phyloP scores from a whole-genome alignment of 2,113 vertebrate genomes.

The Dermatemys mawii region DNA sequence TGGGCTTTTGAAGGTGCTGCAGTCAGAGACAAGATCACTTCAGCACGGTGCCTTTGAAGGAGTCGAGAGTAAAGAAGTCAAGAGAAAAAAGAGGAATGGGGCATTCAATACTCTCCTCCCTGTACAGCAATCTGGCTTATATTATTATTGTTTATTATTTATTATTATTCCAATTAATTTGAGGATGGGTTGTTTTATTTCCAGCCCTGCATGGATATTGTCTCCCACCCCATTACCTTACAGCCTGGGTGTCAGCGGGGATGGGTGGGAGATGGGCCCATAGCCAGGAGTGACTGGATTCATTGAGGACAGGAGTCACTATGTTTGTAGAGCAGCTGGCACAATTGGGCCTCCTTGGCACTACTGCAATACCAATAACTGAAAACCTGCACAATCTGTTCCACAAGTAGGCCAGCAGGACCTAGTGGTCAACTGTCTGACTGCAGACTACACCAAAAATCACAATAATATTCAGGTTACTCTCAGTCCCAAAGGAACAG shows the following conservation, averaged over 20 bases:
- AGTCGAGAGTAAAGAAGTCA: background rate
- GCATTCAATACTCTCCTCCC: slow-evolving; percentile 22
- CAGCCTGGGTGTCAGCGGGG: background rate
- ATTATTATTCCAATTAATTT: slow-evolving; percentile 27
- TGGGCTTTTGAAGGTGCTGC: background rate
- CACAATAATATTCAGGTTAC: background rate
- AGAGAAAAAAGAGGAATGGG: background rate
- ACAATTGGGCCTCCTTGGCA: slow-evolving; percentile 24
- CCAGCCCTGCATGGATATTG: background rate
- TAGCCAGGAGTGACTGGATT: slow-evolving; percentile 26
- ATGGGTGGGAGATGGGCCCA: slow-evolving; percentile 17
- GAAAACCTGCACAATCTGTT: background rate
- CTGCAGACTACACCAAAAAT: background rate
- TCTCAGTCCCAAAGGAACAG: background rate
- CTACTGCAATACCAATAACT: slow-evolving; percentile 14
- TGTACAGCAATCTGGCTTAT: background rate
- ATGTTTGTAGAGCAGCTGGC: background rate
- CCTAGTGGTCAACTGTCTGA: background rate
- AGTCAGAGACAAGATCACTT: background rate
- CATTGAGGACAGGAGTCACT: background rate
- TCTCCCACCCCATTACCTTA: slow-evolving; percentile 41
- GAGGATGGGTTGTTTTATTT: background rate
- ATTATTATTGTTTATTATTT: background rate
- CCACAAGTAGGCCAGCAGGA: background rate
- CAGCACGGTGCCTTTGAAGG: background rate